phyloP scores from a whole-genome alignment of 2,888 invertebrate species.

The Leptodirus hochenwartii region DNA sequence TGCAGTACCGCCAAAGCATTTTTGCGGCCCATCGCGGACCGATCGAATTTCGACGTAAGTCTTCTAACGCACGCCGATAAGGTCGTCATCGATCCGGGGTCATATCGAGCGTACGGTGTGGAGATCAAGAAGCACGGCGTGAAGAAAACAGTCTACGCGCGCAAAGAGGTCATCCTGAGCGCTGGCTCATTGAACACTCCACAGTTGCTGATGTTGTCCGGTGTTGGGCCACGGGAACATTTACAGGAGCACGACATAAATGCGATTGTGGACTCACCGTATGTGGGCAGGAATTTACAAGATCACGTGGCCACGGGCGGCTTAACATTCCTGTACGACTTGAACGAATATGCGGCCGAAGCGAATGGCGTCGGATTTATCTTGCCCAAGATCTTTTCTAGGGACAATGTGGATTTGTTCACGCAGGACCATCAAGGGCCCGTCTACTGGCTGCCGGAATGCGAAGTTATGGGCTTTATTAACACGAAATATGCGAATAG shows the following conservation, averaged over 20 bases:
- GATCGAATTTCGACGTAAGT: constrained; percentile 57
- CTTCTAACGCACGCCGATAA: constrained; percentile 48
- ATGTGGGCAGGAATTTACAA: constrained; percentile 66
- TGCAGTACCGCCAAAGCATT: constrained; percentile 76
- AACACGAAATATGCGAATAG: constrained; percentile 51
- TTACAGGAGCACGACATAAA: constrained; percentile 38
- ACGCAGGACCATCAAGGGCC: constrained; percentile 39
- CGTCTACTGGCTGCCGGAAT: constrained; percentile 56
- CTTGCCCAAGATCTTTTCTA: constrained; percentile 41
- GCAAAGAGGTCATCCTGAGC: constrained; percentile 65
- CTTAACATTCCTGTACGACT: constrained; percentile 50
- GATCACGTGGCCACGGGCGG: constrained; percentile 74
- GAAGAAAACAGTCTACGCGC: constrained; percentile 33
- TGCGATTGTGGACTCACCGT: constrained; percentile 40
- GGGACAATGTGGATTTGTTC: constrained; percentile 44
- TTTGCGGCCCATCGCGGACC: constrained; percentile 42
- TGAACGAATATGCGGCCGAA: constrained; percentile 27
- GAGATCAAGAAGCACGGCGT: constrained; percentile 39
- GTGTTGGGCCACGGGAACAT: constrained; percentile 51
- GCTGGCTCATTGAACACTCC: constrained; percentile 74
- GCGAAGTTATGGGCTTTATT: constrained; percentile 60
- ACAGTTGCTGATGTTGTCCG: constrained; percentile 73
- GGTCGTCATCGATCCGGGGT: constrained; percentile 39
- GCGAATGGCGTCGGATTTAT: constrained; percentile 39
- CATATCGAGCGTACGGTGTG: constrained; percentile 44